These are phyloP conservation scores for Phoenicopterus ruber DNA, from an alignment of 2,113 vertebrate species.

Conservation along the genomic window DNA sequence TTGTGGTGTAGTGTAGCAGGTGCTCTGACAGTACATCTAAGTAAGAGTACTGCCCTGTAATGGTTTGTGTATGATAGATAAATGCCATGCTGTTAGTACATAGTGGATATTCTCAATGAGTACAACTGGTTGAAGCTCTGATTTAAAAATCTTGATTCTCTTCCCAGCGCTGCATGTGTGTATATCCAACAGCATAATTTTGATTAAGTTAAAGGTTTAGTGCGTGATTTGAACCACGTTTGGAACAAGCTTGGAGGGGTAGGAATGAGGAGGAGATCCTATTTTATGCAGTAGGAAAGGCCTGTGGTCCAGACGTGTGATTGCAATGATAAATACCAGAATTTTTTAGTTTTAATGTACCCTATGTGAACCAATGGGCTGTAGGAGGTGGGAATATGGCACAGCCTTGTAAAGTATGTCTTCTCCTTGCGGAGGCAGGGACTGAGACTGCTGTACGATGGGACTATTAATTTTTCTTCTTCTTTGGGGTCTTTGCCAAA, in stretches of 20 bases:
- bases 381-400: background rate
- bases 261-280: background rate
- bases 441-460: background rate
- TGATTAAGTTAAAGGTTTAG: background rate
- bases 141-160: background rate
- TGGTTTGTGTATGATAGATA: background rate
- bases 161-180: fast-evolving
- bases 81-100: background rate
- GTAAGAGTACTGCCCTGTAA: background rate
- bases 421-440: background rate
- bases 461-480: background rate
- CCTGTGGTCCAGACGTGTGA: background rate
- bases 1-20: background rate
- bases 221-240: background rate
- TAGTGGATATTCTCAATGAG: background rate
- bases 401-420: background rate
- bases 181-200: background rate
- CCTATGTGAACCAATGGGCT: background rate
- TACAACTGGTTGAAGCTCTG: background rate
- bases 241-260: background rate
- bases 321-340: background rate
- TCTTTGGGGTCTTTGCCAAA: background rate
- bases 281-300: background rate
- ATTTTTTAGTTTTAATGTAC: background rate
- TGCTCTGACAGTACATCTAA: background rate